These are phyloP conservation scores for Acanthococcus lagerstroemiae DNA, from an alignment of 2,888 invertebrate species.

Conservation along the genomic window DNA sequence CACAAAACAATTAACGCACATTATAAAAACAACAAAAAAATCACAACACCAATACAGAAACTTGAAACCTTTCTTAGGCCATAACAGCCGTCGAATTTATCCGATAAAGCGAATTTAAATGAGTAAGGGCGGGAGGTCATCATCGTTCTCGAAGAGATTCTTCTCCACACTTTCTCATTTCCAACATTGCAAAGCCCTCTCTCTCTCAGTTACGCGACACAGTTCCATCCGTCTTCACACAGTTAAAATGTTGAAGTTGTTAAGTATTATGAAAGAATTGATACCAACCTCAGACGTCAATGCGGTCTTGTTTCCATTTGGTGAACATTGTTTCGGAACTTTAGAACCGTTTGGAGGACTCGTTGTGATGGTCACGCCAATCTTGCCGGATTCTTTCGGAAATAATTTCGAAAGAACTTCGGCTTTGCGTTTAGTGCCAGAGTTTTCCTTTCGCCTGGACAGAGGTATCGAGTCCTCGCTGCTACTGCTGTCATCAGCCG, in stretches of 20 bases:
- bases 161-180: no score
- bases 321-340: conserved; percentile 28
- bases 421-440: conserved; percentile 60
- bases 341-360: conserved; percentile 9
- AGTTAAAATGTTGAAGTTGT: no score
- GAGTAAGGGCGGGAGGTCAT: no score
- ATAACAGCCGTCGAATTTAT: no score
- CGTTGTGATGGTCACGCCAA: conserved; percentile 40
- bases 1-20: not conserved
- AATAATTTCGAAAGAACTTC: conserved; percentile 61
- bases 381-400: conserved; percentile 67
- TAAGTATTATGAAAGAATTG: not conserved
- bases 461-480: conserved; percentile 35
- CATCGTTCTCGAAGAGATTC: no score
- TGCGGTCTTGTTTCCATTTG: not conserved
- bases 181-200: no score
- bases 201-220: no score
- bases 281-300: not conserved
- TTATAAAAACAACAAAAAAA: not conserved
- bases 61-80: no score
- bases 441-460: conserved; percentile 5
- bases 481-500: conserved; percentile 33
- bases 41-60: no score
- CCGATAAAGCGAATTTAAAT: no score
- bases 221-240: no score